Evolutionary conservation across 2,888 invertebrate genomes (phyloP), one percentile per base, ranked within the genome.

Genomic region (Thymelicus sylvestris): DNA sequence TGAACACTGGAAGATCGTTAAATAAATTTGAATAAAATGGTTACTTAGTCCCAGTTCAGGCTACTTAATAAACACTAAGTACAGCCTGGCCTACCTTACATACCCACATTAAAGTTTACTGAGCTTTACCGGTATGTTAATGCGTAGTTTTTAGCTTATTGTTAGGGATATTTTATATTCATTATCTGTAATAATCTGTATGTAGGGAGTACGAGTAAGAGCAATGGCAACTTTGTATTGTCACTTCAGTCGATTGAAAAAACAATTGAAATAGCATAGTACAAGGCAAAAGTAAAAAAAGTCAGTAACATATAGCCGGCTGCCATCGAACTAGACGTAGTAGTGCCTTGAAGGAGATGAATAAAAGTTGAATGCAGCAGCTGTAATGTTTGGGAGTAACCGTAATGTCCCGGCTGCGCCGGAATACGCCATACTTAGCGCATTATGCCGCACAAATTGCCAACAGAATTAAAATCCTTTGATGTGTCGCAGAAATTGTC

Each of bases 21-120:
- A 57, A 57, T 57, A 57, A 57, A 57, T 38, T 57, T 57, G 31
- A 57, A 38, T 57, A 57, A 57, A 57, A 57, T 57, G 57, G 31
- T 38, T 19, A 13, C 57, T 57, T 57, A 38, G 13, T 57, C 55
- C 55, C 7, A 15, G 55, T 55, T 55, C 4, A 24, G 55, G 24
- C 24, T 55, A 55, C 24, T 55, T 55, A 55, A 55, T 55, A 55
- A 55, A 55, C 24, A 55, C 55, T 55, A 24, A 31, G 55, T 50
- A 31, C 31, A 48, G 48, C 48, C 48, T 13, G 19, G 15, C 19
- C 55, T 55, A n/a, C 52, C 55, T 55, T 24, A 24, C 24, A 24
- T 55, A 55, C 55, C 24, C 10, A 55, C 19, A 55, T 55, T 24
- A 55, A 55, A 55, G 7, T 24, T 55, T 24, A 55, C 24, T 24